Evolutionary conservation across 2,113 vertebrate species (phyloP).

Genomic region (Amazona vittata): DNA sequence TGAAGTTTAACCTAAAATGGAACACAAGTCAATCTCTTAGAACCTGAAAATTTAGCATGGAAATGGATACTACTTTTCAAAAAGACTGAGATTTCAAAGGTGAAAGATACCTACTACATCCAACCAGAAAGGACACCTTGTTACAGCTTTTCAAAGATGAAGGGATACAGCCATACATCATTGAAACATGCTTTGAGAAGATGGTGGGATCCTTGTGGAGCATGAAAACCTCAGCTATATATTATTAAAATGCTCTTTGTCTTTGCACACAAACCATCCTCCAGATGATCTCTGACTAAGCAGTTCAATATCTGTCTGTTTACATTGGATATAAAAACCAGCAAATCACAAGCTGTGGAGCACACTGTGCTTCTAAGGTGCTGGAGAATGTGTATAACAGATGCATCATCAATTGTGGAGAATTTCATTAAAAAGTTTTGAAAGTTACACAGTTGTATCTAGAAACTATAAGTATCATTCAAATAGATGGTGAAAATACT

Average conservation of each 20-base stretch:
- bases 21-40: background rate
- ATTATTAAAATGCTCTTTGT: background rate
- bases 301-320: background rate
- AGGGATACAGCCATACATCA: background rate
- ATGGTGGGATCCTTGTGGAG: background rate
- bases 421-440: background rate
- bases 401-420: background rate
- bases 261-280: background rate
- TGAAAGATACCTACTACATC: background rate
- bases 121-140: background rate
- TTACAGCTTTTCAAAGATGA: background rate
- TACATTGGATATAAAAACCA: background rate
- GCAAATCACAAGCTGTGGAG: background rate
- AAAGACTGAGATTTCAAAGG: background rate
- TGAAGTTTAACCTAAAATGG: background rate
- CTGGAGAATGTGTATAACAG: background rate
- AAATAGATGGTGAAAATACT: background rate
- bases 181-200: background rate
- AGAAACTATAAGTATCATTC: background rate
- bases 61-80: background rate
- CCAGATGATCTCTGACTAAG: background rate
- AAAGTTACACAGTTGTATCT: background rate
- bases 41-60: background rate
- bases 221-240: background rate
- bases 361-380: background rate